phyloP scores from a whole-genome alignment of 2,888 invertebrate genomes.

The Orthosia incerta region DNA sequence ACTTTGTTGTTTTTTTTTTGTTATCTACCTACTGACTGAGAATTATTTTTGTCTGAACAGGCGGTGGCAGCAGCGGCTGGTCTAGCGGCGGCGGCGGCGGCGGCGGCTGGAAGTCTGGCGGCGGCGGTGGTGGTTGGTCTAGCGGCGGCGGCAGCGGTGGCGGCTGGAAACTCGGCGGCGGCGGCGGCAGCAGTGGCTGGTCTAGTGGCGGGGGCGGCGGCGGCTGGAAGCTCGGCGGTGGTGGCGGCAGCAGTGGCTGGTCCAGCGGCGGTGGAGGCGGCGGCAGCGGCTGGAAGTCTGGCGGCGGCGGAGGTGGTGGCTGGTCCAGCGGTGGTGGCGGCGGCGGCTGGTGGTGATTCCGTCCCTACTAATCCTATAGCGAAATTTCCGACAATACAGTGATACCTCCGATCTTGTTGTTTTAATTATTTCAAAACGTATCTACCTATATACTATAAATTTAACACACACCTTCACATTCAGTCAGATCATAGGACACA shows the following conservation, averaged over 20 bases:
- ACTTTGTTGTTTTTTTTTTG: background rate
- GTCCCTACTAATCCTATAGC: slow-evolving; percentile 63
- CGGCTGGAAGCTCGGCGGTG: slow-evolving; percentile 55
- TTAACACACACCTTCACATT: background rate
- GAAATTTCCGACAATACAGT: slow-evolving; percentile 80
- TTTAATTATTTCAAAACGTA: slow-evolving; percentile 50
- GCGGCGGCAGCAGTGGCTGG: slow-evolving; percentile 70
- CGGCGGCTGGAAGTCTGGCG: slow-evolving; percentile 59
- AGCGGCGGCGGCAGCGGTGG: slow-evolving; percentile 61
- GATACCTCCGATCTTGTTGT: slow-evolving; percentile 75
- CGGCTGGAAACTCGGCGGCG: slow-evolving; percentile 62
- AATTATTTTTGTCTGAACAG: slow-evolving; percentile 48
- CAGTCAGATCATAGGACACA: background rate
- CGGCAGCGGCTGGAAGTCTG: slow-evolving; percentile 73
- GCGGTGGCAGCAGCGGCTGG: slow-evolving; percentile 69
- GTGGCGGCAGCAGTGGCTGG: slow-evolving; percentile 65
- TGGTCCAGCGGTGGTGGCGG: slow-evolving; percentile 70
- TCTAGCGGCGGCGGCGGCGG: slow-evolving; percentile 69
- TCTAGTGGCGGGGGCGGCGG: slow-evolving; percentile 70
- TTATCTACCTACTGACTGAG: background rate
- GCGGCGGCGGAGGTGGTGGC: slow-evolving; percentile 69
- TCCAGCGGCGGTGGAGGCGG: slow-evolving; percentile 69
- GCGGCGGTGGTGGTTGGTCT: slow-evolving; percentile 59
- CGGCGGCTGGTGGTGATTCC: slow-evolving; percentile 81
- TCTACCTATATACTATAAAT: background rate